Evolutionary conservation across 2,888 invertebrate genomes (phyloP), one percentile per base, ranked within the genome.

Genomic region (Mesorhabditis sp.): DNA sequence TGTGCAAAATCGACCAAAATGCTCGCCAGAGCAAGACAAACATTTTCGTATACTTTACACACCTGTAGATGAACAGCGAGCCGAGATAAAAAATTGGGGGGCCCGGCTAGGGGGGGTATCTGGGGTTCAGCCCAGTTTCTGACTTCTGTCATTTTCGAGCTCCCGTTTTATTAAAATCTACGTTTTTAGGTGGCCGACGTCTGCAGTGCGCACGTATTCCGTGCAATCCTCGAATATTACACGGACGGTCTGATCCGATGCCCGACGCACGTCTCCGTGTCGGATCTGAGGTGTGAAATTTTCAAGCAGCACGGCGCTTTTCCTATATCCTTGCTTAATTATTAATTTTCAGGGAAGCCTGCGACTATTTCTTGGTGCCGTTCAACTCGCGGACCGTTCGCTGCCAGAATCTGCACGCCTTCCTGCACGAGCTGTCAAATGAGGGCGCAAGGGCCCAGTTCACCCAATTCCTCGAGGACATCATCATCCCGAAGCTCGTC

Each of bases 391-490:
- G 91, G 78, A 95, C 95, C 63, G 92, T 98, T 68, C 72, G 72
- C 44, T 82, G 79, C 58, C 82, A 84, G 68, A 82, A 85, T 67
- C 73, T 85, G 50, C 80, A 93, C 82, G 96, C 95, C 67, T 90
- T 98, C 68, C 90, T 98, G 70, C 98, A 98, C 88, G 98, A 99
- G 88, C 88, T 99, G 67, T 95, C 95, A 63, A 99, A 99, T 88
- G 98, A 98, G 87, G 98, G 98, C n/a, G 98, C 98, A 0, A 91
- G 95, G 4, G 91, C 92, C 76, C 96, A 97, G 87, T 99, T 99
- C 87, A 94, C 95, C 87, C 91, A 91, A 13, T 99, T 96, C 87
- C 90, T 99, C 4, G 97, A 99, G 86, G 92, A 94, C 74, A 89
- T 95, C 15, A 94, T 99, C 78, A 89, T 98, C 68, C 98, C 98